Evolutionary conservation across 2,888 invertebrate genomes (phyloP).

Genomic region (Cephus pulcher): DNA sequence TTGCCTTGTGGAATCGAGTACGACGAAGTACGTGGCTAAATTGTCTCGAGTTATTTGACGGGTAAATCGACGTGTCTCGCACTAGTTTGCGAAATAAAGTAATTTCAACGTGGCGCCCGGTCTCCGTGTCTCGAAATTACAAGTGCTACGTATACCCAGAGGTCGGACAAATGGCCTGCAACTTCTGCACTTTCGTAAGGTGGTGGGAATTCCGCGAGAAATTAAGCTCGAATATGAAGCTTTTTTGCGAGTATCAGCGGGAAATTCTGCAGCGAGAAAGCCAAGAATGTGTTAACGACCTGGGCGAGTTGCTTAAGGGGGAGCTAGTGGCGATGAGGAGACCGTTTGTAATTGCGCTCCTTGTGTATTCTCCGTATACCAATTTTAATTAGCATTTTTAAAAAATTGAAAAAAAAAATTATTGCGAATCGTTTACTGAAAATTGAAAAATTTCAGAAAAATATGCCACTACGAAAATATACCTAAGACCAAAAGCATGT

Average conservation of each 20-base stretch:
- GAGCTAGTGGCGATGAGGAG: no score
- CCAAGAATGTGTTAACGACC: constrained; percentile 46
- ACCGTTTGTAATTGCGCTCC: not conserved
- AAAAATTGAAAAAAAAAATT: not conserved
- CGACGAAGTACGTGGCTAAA: not conserved
- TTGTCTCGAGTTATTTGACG: not conserved
- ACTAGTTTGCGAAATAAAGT: not conserved
- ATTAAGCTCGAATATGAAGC: constrained; percentile 46
- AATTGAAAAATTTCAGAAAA: no score
- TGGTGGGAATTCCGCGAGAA: constrained; percentile 21
- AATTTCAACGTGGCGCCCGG: not conserved
- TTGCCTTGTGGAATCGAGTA: not conserved
- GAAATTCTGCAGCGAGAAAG: constrained; percentile 39
- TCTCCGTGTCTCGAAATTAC: not conserved
- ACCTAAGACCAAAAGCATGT: not conserved
- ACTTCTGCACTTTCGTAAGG: constrained; percentile 26
- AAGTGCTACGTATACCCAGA: not conserved
- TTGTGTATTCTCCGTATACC: not conserved
- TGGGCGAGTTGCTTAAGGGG: not conserved
- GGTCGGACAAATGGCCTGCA: constrained; percentile 16
- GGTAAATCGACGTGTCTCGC: not conserved
- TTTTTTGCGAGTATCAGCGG: constrained; percentile 45
- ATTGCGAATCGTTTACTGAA: not conserved
- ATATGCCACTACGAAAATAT: not conserved
- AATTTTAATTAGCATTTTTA: not conserved